Evolutionary conservation across 2,888 invertebrate genomes (phyloP).

Genomic region (Clepsis dumicolana): DNA sequence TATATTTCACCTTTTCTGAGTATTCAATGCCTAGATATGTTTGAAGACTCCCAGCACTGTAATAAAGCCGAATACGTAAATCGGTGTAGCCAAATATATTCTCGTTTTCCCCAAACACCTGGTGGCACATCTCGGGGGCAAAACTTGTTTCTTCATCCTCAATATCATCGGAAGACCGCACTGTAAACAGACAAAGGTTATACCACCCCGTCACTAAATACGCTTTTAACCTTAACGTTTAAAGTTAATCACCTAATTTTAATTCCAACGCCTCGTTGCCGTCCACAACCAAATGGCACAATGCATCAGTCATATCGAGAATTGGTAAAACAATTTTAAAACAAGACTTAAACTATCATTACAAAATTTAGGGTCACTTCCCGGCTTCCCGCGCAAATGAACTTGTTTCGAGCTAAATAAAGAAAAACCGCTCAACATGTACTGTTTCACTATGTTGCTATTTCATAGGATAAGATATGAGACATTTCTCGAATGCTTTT

Average conservation of each 20-base stretch:
- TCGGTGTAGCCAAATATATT: constrained; percentile 97
- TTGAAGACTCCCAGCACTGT: constrained; percentile 92
- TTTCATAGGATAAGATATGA: neutral
- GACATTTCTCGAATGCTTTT: neutral
- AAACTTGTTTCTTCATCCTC: constrained; percentile 89
- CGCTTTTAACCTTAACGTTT: constrained; percentile 14
- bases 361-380: constrained; percentile 47
- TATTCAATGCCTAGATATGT: constrained; percentile 93
- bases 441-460: neutral
- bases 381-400: constrained; percentile 61
- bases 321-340: constrained; percentile 27
- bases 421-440: constrained; percentile 3
- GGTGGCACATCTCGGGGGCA: constrained; percentile 95
- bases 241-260: constrained; percentile 76
- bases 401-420: constrained; percentile 25
- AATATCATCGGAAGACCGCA: constrained; percentile 88
- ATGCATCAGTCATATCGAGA: constrained; percentile 74
- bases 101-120: constrained; percentile 96
- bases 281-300: constrained; percentile 83
- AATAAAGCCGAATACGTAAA: constrained; percentile 91
- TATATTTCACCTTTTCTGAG: constrained; percentile 85
- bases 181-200: constrained; percentile 62
- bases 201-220: constrained; percentile 8
- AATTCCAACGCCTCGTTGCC: constrained; percentile 86
- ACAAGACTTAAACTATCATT: constrained; percentile 36